These are phyloP conservation scores for Brotula barbata DNA, from an alignment of 2,797 vertebrate species.

Conservation along the genomic window DNA sequence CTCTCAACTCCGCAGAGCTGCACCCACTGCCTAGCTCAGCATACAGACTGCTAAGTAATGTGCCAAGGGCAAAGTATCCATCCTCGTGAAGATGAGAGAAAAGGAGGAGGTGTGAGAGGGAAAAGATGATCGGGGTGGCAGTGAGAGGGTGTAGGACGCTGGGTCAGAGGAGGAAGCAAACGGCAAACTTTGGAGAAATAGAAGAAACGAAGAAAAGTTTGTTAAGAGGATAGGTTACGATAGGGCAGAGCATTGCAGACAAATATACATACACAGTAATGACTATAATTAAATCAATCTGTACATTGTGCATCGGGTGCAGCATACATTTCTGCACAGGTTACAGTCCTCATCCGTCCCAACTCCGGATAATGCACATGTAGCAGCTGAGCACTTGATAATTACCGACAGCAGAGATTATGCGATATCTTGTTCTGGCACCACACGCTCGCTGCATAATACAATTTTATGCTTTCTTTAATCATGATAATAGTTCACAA, in stretches of 20 bases:
- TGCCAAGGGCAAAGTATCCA: conserved; percentile 47
- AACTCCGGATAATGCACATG: too few relatives aligned
- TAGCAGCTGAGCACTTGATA: too few relatives aligned
- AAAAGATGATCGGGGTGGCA: conserved; percentile 31
- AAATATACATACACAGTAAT: too few relatives aligned
- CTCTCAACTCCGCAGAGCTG: conserved; percentile 11
- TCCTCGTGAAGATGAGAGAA: conserved; percentile 43
- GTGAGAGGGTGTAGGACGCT: conserved; percentile 13
- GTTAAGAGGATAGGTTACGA: conserved; percentile 5
- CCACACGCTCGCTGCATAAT: too few relatives aligned
- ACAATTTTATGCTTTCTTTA: too few relatives aligned
- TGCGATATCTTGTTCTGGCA: too few relatives aligned
- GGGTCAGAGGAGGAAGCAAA: conserved; percentile 7
- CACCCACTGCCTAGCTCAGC: conserved; percentile 28
- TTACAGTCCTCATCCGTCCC: too few relatives aligned
- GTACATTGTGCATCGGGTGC: too few relatives aligned
- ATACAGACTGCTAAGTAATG: conserved; percentile 44
- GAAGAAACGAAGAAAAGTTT: conserved; percentile 2
- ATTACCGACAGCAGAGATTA: too few relatives aligned
- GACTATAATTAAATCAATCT: too few relatives aligned
- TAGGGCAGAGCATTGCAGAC: not conserved
- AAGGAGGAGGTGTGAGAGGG: conserved; percentile 24
- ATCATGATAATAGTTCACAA: too few relatives aligned
- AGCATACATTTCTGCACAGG: too few relatives aligned
- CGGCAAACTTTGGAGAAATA: conserved; percentile 33